Percentiles rank a stretch among this genome's conserved stretches.
phyloP scores from a whole-genome alignment of 2,888 invertebrate species.

The Rhodophaea formosa region DNA sequence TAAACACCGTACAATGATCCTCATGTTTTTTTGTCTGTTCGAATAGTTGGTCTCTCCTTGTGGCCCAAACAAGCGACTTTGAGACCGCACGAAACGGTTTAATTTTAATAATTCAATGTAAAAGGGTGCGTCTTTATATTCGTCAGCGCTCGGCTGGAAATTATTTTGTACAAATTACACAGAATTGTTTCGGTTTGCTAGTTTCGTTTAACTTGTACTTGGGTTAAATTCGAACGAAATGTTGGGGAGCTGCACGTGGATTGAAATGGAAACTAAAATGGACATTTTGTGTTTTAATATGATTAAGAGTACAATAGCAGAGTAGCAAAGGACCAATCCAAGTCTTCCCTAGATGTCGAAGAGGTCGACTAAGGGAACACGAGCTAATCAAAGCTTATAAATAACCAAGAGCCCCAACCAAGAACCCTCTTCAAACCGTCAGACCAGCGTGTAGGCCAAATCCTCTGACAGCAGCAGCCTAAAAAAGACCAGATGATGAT shows the following conservation, averaged over 20 bases:
- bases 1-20: no score
- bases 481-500: no score
- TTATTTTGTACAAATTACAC: slow-evolving; percentile 27
- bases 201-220: slow-evolving; percentile 11
- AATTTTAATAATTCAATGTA: slow-evolving; percentile 67
- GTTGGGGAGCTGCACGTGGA: background rate
- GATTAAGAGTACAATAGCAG: no score
- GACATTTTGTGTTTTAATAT: no score
- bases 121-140: slow-evolving; percentile 48
- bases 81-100: slow-evolving; percentile 61
- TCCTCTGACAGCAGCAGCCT: no score
- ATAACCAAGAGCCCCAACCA: no score
- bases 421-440: no score
- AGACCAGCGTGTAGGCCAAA: no score
- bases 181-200: slow-evolving; percentile 15
- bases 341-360: no score
- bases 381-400: no score
- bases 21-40: background rate
- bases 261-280: background rate
- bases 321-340: no score
- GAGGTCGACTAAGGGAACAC: no score
- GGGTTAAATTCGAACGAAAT: background rate
- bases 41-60: background rate
- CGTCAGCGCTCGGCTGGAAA: slow-evolving; percentile 36
- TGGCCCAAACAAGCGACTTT: slow-evolving; percentile 59